A percentile compares a stretch with the other conserved stretches of the same genome.
Evolutionary conservation across 2,888 invertebrate species (phyloP).

Genomic region (Erebia epiphron): DNA sequence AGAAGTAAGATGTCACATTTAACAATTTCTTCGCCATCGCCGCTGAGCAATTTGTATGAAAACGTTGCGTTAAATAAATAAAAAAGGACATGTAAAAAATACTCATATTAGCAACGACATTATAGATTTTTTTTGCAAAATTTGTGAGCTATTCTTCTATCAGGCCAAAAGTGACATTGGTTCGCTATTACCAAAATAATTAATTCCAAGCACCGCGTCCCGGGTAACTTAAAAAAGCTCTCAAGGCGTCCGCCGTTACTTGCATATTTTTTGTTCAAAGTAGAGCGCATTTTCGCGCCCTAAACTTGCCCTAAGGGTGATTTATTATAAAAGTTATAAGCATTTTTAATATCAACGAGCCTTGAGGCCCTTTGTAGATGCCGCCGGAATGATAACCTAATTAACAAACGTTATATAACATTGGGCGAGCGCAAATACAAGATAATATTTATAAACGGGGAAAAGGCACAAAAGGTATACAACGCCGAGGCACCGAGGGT

Average conservation of each 20-base stretch:
- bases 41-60: too few species aligned
- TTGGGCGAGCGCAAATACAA: conserved; percentile 68
- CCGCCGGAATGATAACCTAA: conserved; percentile 79
- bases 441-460: conserved; percentile 66
- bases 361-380: conserved; percentile 77
- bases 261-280: conserved; percentile 78
- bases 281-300: conserved; percentile 75
- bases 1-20: too few species aligned
- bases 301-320: conserved; percentile 74
- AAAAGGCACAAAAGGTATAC: conserved; percentile 27
- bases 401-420: conserved; percentile 80
- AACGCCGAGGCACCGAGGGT: conserved; percentile 44
- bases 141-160: conserved; percentile 17
- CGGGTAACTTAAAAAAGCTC: conserved; percentile 75
- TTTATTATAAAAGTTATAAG: conserved; percentile 80
- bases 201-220: conserved; percentile 70
- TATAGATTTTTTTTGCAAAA: too few species aligned
- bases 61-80: too few species aligned
- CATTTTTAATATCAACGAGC: conserved; percentile 79
- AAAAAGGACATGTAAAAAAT: too few species aligned
- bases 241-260: conserved; percentile 78
- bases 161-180: conserved; percentile 47
- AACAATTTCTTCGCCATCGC: too few species aligned
- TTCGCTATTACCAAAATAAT: conserved; percentile 60
- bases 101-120: too few species aligned